Evolutionary conservation across 2,888 invertebrate genomes (phyloP), one percentile per base, ranked within the genome.

Genomic region (Machimus atricapillus): DNA sequence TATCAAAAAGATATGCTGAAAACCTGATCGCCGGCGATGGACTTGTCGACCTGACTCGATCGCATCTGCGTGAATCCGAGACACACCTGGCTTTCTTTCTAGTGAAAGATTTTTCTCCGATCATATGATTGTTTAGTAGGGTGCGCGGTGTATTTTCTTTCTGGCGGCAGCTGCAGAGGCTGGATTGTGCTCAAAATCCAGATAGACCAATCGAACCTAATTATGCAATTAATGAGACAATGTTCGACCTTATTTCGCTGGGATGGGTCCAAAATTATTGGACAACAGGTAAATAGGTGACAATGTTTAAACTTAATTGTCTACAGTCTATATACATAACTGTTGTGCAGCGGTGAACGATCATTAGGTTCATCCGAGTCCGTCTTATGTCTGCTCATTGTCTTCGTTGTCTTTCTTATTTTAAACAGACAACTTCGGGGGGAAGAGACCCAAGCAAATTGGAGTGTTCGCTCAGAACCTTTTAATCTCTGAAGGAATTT

Each of bases 71-170:
- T 34, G 52, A 31, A 79, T 79, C 52, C 8, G 37, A 82, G 82
- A 23, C 82, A 37, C 82, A 82, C 82, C 82, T 82, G 82, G 82
- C 66, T 52, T 58, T 82, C 66, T 52, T 58, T 82, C 66, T 58
- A 58, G 82, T 82, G 82, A 82, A 82, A 82, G 82, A 82, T 82
- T 66, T 82, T 34, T 82, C 58, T 27, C 58, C 37, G 82, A 82
- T 82, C 82, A 82, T 82, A 82, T 82, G 82, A 82, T 82, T 82
- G 66, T 19, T 34, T 37, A 52, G 58, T 82, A 56, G 82, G 58
- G 31, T 66, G 37, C 58, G 31, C 12, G 16, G 14, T 16, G 0
- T 58, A 66, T 66, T 40, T 82, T 82, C 16, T 34, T 58, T 40
- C 76, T 46, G 76, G 58, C 34, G 34, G 34, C 79, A 46, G 58